phyloP scores from a whole-genome alignment of 2,888 invertebrate species.

The Parelbella ahira region DNA sequence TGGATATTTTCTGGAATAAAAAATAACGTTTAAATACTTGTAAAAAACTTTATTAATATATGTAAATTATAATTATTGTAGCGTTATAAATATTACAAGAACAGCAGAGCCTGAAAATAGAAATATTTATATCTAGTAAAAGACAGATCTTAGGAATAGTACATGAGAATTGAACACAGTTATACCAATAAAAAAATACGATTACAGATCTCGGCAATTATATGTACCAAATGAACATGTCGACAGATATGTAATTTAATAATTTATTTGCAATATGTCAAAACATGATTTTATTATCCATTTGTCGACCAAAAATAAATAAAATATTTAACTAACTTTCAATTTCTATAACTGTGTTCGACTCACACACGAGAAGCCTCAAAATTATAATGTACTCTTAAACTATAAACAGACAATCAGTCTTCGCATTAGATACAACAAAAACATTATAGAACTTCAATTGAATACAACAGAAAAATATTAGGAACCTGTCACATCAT shows the following conservation, averaged over 20 bases:
- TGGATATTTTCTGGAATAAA: no score
- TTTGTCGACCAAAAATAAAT: no score
- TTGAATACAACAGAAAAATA: background rate
- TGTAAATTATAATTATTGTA: slow-evolving; percentile 16
- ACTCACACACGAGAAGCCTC: background rate
- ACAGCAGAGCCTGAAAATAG: slow-evolving; percentile 18
- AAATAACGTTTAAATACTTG: slow-evolving; percentile 1
- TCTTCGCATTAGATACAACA: background rate
- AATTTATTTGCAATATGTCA: no score
- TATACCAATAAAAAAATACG: no score
- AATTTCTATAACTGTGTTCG: background rate
- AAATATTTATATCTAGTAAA: slow-evolving; percentile 5
- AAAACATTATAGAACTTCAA: background rate
- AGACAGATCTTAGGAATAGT: slow-evolving; percentile 13
- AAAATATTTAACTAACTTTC: background rate
- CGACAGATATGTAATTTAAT: no score
- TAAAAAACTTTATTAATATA: slow-evolving; percentile 17
- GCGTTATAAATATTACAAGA: slow-evolving; percentile 12
- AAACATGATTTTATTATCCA: no score
- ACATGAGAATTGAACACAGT: no score
- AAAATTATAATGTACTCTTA: background rate
- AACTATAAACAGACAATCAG: slow-evolving; percentile 4
- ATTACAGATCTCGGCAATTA: no score
- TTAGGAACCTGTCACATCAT: background rate
- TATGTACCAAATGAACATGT: no score